A percentile compares a stretch with the other conserved stretches of the same genome.
Conservation (phyloP, 2,113 vertebrate genomes). For the Silurus glanis region DNA sequence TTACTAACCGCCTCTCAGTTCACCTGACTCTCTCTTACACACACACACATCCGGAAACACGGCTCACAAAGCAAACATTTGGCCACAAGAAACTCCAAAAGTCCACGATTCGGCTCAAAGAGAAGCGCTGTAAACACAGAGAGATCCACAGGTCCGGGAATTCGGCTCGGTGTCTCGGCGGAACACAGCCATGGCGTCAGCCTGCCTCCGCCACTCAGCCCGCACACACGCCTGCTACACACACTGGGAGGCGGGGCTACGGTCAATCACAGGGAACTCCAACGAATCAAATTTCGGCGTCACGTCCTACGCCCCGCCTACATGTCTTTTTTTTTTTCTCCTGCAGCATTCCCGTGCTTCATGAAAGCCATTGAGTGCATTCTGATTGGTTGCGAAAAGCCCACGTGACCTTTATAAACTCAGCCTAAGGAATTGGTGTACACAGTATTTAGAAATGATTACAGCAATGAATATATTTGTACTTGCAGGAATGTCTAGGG, state of each 20-base stretch:
- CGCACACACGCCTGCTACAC: not conserved
- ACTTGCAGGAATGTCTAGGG: not conserved
- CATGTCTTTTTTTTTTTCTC: not conserved
- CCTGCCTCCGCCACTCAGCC: constrained; percentile 3
- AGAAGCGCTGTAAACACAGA: not conserved
- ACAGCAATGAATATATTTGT: not conserved
- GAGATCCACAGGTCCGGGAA: not conserved
- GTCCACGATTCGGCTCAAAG: not conserved
- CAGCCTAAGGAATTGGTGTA: not conserved
- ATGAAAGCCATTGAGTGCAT: not conserved
- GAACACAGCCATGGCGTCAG: constrained; percentile 31
- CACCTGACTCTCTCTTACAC: not conserved
- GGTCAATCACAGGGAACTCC: not conserved
- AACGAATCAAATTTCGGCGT: not conserved
- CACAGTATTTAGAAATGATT: not conserved
- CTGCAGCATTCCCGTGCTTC: not conserved
- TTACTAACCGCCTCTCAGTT: not conserved
- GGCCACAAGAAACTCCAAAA: not conserved
- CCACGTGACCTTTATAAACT: not conserved
- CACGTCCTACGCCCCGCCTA: not conserved
- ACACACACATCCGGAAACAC: not conserved
- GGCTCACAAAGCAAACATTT: not conserved
- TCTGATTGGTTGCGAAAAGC: not conserved
- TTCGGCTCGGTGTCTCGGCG: not conserved
- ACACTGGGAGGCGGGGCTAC: not conserved